Percentiles rank a stretch among this genome's conserved stretches.
phyloP scores from a whole-genome alignment of 1,140 invertebrate species.

The Eufriesea mexicana region DNA sequence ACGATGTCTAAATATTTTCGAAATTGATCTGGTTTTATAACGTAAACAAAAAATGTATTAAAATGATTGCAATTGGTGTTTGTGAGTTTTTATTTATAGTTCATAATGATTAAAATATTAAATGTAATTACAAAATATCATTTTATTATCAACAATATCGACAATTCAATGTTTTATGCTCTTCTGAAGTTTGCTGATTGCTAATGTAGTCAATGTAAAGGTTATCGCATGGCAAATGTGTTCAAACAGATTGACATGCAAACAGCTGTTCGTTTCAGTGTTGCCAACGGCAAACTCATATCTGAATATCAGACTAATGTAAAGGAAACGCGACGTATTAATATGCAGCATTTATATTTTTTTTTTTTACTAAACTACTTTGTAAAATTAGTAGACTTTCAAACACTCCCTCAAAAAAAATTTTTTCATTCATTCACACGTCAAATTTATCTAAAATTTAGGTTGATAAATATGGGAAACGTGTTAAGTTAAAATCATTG shows the following conservation, averaged over 20 bases:
- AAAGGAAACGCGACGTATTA: neutral
- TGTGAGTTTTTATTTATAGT: neutral
- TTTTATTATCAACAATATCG: neutral
- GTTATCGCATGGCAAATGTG: slow-evolving; percentile 58
- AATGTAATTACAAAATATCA: neutral
- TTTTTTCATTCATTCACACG: neutral
- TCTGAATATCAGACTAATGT: neutral
- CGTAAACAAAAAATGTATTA: neutral
- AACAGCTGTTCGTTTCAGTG: slow-evolving; percentile 62
- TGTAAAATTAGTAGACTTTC: neutral
- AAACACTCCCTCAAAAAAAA: too few relatives aligned
- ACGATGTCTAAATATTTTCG: too few relatives aligned
- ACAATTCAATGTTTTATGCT: neutral
- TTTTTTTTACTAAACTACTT: neutral
- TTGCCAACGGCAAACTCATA: slow-evolving; percentile 26
- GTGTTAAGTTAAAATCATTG: slow-evolving; percentile 1
- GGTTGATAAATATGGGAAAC: neutral
- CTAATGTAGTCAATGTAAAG: slow-evolving; percentile 20
- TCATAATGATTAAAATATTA: neutral
- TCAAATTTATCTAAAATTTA: neutral
- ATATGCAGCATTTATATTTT: neutral
- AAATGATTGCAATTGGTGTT: neutral
- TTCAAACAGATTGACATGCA: slow-evolving; percentile 45
- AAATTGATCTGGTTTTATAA: neutral
- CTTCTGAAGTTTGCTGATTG: neutral